Conservation (phyloP, 2,797 vertebrate species). For the Propithecus deckenii region DNA sequence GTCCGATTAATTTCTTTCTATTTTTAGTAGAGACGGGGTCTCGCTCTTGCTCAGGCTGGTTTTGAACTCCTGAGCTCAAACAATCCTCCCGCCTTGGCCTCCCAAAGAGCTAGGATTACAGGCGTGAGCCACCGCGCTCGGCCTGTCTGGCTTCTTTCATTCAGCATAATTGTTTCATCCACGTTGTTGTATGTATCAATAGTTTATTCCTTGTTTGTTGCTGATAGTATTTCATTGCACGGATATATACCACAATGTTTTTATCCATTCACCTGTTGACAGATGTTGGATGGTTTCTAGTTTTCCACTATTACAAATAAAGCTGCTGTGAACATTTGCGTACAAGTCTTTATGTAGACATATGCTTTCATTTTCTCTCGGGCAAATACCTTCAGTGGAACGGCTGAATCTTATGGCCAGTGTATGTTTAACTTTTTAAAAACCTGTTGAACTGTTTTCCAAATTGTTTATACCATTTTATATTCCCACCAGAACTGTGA, state of each 20-base stretch:
- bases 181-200: background rate
- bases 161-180: background rate
- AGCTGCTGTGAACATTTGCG: background rate
- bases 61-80: too few relatives aligned
- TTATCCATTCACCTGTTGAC: background rate
- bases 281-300: background rate
- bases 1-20: too few relatives aligned
- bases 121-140: too few relatives aligned
- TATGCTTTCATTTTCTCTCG: constrained; percentile 18
- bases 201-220: background rate
- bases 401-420: background rate
- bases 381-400: background rate
- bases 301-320: background rate
- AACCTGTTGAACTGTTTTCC: background rate
- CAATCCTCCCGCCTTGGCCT: too few relatives aligned
- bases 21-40: too few relatives aligned
- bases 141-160: background rate
- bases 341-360: background rate
- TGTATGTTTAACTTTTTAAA: background rate
- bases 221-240: background rate
- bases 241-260: background rate
- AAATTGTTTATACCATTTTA: background rate
- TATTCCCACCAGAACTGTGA: background rate
- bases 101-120: too few relatives aligned
- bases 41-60: too few relatives aligned